Evolutionary conservation across 2,888 invertebrate species (phyloP).

Genomic region (Ganaspis brasiliensis): DNA sequence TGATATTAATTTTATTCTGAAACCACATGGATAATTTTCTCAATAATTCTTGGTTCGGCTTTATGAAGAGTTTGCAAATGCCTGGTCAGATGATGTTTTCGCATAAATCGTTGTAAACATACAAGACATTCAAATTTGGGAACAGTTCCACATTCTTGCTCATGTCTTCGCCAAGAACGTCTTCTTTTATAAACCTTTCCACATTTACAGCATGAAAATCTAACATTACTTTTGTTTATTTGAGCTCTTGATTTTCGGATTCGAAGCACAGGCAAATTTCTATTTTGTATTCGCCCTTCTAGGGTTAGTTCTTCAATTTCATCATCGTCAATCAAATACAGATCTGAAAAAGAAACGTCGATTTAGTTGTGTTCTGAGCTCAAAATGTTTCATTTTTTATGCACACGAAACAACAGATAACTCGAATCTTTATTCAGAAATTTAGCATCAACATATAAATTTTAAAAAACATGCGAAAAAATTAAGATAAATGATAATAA

Average conservation of each 20-base stretch:
- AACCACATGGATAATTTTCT: not conserved
- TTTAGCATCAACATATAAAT: not conserved
- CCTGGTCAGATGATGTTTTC: constrained; percentile 55
- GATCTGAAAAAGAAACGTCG: constrained; percentile 60
- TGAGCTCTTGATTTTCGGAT: constrained; percentile 52
- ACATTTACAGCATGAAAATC: constrained; percentile 83
- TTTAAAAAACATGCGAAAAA: not conserved
- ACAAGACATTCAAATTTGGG: constrained; percentile 55
- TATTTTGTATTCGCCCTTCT: constrained; percentile 60
- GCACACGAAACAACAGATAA: too few relatives aligned
- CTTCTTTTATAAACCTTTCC: constrained; percentile 84
- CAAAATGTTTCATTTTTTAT: too few relatives aligned
- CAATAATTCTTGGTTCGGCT: constrained; percentile 26
- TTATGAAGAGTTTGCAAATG: constrained; percentile 53
- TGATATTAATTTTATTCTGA: not conserved
- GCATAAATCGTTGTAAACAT: constrained; percentile 55
- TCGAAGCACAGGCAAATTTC: not conserved
- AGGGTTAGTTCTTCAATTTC: constrained; percentile 64
- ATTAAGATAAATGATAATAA: too few relatives aligned
- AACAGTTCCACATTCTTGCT: constrained; percentile 70
- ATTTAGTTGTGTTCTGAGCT: constrained; percentile 21
- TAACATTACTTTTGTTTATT: constrained; percentile 72
- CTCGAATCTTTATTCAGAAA: too few relatives aligned
- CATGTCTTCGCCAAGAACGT: constrained; percentile 84
- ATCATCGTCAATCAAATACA: not conserved